These are phyloP conservation scores for Drosophila equinoxialis DNA, from an alignment of 1,140 invertebrate genomes.

Conservation along the genomic window DNA sequence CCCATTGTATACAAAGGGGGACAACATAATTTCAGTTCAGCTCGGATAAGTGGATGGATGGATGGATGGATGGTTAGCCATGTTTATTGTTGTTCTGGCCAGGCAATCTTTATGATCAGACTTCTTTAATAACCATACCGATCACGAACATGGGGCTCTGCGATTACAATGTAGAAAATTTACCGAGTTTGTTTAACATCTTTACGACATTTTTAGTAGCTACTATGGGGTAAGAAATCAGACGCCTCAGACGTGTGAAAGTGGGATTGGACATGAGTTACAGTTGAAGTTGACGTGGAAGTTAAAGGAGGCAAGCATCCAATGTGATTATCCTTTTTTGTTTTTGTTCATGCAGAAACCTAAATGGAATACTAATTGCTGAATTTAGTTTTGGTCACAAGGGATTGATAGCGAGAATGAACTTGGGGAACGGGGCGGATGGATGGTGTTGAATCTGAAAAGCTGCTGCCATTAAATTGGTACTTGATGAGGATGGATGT, in stretches of 20 bases:
- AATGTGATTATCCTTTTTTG: constrained; percentile 5
- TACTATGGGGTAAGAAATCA: no score
- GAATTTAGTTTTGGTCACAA: background rate
- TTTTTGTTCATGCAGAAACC: background rate
- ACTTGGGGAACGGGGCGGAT: background rate
- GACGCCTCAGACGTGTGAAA: background rate
- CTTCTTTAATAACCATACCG: no score
- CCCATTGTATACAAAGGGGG: no score
- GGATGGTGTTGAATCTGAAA: background rate
- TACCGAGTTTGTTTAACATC: no score
- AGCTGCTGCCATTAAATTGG: constrained; percentile 70
- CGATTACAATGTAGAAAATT: no score
- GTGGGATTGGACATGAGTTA: background rate
- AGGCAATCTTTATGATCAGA: no score
- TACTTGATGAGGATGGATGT: constrained; percentile 55
- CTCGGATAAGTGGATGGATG: no score
- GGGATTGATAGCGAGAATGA: background rate
- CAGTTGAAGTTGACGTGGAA: background rate
- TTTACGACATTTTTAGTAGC: no score
- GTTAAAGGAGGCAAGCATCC: background rate
- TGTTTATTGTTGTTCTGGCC: no score
- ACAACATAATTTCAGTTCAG: no score
- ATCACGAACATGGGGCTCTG: no score
- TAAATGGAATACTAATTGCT: constrained; percentile 10
- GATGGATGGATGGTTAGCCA: no score